Percentiles rank a stretch among this genome's conserved stretches.
Conservation (phyloP, 1,140 invertebrate species). For the Bombus terrestris region DNA sequence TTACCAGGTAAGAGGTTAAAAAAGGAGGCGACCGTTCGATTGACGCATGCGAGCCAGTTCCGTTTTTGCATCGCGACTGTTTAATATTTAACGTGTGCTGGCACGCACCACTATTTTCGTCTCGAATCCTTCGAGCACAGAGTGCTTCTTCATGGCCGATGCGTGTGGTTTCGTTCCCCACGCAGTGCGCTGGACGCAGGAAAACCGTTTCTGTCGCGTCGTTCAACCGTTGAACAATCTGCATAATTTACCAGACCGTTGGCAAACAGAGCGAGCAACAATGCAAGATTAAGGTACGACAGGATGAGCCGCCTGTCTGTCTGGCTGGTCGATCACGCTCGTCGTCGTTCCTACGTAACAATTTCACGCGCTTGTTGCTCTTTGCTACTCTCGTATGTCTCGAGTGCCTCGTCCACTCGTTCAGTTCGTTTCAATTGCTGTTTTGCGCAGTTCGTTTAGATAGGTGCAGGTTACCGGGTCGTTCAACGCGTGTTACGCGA, state of each 20-base stretch:
- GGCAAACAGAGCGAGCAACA: slow-evolving; percentile 41
- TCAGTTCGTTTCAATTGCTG: not conserved
- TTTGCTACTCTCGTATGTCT: not conserved
- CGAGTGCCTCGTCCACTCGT: not conserved
- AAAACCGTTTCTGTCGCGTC: slow-evolving; percentile 36
- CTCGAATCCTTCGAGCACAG: slow-evolving; percentile 25
- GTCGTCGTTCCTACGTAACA: not conserved
- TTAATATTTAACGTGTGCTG: slow-evolving; percentile 51
- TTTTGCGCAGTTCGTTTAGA: slow-evolving; percentile 18
- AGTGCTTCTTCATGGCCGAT: slow-evolving; percentile 14
- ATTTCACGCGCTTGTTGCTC: slow-evolving; percentile 22
- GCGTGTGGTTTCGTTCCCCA: not conserved
- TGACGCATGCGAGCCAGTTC: slow-evolving; percentile 29
- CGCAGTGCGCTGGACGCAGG: slow-evolving; percentile 32
- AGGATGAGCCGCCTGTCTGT: not conserved
- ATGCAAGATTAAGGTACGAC: slow-evolving; percentile 24
- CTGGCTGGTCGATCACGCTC: slow-evolving; percentile 8
- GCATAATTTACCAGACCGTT: slow-evolving; percentile 39
- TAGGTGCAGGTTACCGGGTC: not conserved
- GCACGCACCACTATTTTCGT: slow-evolving; percentile 35
- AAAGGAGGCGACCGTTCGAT: slow-evolving; percentile 16
- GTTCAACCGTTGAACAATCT: slow-evolving; percentile 41
- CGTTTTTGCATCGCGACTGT: slow-evolving; percentile 29
- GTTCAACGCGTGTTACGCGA: not conserved
- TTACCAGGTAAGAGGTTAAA: not conserved